Conservation (phyloP, 2,888 invertebrate species). For the Drosophila stalkeri region DNA sequence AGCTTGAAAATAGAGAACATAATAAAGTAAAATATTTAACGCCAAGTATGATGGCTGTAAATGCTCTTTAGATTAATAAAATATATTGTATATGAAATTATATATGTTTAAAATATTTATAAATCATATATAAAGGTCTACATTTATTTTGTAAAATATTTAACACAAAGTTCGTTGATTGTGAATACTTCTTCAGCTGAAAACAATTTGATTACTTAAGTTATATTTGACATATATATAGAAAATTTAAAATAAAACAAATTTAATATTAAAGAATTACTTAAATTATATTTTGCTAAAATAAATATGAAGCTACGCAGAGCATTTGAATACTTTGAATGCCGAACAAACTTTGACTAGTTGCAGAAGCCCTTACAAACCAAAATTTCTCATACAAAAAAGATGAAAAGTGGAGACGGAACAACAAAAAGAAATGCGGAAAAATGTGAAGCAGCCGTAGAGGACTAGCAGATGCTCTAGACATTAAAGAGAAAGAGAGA, state of each 20-base stretch:
- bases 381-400: slow-evolving; percentile 24
- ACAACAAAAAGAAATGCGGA: slow-evolving; percentile 15
- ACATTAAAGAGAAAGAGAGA: neutral
- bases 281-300: too few relatives aligned
- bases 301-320: slow-evolving; percentile 4
- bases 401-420: slow-evolving; percentile 14
- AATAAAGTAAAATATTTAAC: slow-evolving; percentile 16
- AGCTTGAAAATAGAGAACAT: slow-evolving; percentile 56
- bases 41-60: slow-evolving; percentile 13
- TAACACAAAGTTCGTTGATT: too few relatives aligned
- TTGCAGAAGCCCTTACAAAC: slow-evolving; percentile 33
- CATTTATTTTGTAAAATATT: neutral
- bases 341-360: slow-evolving; percentile 61
- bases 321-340: slow-evolving; percentile 53
- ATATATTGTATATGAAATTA: neutral
- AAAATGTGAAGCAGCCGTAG: neutral
- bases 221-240: too few relatives aligned
- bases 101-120: neutral
- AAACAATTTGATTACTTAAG: too few relatives aligned
- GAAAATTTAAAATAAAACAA: too few relatives aligned
- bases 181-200: too few relatives aligned
- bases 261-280: too few relatives aligned
- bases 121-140: neutral
- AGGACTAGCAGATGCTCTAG: neutral
- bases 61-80: slow-evolving; percentile 20